Conservation (phyloP, 2,113 vertebrate genomes). For the Pogonocichla stellata region DNA sequence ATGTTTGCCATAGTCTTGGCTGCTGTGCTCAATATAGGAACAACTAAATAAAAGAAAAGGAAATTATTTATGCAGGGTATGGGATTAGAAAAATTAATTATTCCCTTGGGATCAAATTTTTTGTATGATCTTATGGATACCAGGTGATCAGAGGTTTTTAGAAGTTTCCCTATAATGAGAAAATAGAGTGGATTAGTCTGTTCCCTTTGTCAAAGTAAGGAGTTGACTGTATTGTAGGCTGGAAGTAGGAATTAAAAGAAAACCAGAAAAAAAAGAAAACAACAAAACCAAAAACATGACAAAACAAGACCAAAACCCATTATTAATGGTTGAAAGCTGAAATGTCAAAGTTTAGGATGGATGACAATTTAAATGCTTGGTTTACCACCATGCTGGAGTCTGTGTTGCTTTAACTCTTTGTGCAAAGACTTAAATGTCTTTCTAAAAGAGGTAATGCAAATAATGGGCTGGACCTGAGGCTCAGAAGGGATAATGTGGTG, state of each 20-base stretch:
- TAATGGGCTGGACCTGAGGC: neutral
- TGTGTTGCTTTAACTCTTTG: neutral
- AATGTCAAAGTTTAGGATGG: neutral
- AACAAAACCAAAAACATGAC: neutral
- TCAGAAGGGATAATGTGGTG: neutral
- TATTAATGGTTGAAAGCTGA: neutral
- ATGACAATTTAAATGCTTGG: neutral
- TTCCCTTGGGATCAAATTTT: neutral
- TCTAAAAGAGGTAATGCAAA: neutral
- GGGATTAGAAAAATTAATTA: neutral
- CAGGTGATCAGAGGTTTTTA: neutral
- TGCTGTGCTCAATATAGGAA: neutral
- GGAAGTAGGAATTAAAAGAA: neutral
- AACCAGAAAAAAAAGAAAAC: neutral
- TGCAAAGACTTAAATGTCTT: neutral
- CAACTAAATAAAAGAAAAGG: neutral
- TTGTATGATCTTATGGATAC: neutral
- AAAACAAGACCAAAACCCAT: neutral
- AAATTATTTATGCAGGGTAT: neutral
- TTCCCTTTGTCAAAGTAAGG: neutral
- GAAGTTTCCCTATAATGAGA: neutral
- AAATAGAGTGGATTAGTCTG: neutral
- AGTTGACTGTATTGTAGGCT: neutral
- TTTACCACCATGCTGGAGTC: fast-evolving
- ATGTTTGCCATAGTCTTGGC: neutral